Evolutionary conservation across 2,113 vertebrate species (phyloP), one percentile per base, ranked within the genome.

Genomic region (Peucedramus taeniatus): DNA sequence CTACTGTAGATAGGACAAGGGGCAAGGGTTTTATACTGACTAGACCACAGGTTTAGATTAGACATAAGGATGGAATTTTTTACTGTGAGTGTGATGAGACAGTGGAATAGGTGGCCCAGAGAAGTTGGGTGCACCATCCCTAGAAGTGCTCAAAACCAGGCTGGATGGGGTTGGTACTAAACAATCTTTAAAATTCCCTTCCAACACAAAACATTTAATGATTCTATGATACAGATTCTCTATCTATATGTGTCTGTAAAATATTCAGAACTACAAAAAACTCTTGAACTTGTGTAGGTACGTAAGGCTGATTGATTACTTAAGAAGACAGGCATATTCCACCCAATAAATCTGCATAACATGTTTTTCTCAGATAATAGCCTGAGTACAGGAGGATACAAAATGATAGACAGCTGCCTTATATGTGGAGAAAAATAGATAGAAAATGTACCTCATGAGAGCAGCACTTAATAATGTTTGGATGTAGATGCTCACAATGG

Each of bases 371-470:
- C 56, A 92, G 51, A 84, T 57, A 91, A 84, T 2, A 89, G 54
- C 87, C 40, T n/a, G 28, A 89, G 35, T 83, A 78, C 30, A 59
- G 2, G 11, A 90, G 49, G 20, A 94, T 74, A 44, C 72, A 89
- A 90, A 96, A 35, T 83, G n/a, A 74, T 89, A 51, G 60, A 94
- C 51, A 89, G 16, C 40, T 85, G 37, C 59, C 60, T 83, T 57
- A 42, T 69, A 82, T 20, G 11, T 17, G 23, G 22, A 79, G 63
- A 92, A 97, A 94, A 91, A 94, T 27, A 89, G 8, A 6, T 65
- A 90, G 94, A 97, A 97, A 95, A 94, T 83, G 13, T 23, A 79
- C 12, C 57, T 93, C 92, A 53, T 54, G 54, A 92, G 74, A 82
- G 42, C 24, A 72, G 31, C 19, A 70, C 33, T 64, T 87, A 88